Conservation (phyloP, 1,140 invertebrate genomes). For the Drosophila subobscura region DNA sequence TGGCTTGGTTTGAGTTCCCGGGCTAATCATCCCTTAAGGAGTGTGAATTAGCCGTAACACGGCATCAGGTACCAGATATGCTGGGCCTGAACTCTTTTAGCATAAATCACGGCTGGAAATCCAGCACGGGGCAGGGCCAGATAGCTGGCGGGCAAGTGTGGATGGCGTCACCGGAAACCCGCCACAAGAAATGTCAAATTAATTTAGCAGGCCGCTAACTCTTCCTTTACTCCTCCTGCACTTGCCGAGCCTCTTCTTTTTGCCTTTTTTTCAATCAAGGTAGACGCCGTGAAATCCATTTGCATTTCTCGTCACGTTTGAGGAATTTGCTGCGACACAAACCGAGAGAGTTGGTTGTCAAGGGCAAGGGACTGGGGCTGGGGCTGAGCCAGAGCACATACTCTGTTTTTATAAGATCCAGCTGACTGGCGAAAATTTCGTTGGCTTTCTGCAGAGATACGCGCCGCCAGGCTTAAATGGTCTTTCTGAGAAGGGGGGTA, state of each 20-base stretch:
- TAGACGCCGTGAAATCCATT: conserved; percentile 47
- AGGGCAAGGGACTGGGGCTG: conserved; percentile 26
- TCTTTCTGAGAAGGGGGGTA: conserved; percentile 28
- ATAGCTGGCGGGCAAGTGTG: neutral
- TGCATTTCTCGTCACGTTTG: conserved; percentile 77
- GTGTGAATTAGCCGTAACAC: conserved; percentile 26
- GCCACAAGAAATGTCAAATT: conserved; percentile 78
- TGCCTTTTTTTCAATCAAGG: conserved; percentile 78
- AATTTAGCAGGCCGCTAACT: conserved; percentile 68
- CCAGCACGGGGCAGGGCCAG: conserved; percentile 1
- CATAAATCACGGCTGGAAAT: conserved; percentile 68
- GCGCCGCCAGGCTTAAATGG: conserved; percentile 55
- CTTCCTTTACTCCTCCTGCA: conserved; percentile 41
- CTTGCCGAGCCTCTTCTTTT: conserved; percentile 48
- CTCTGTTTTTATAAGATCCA: conserved; percentile 29
- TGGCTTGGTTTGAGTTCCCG: conserved; percentile 12
- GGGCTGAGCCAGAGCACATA: conserved; percentile 33
- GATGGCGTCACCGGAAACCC: conserved; percentile 37
- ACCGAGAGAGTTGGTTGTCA: conserved; percentile 15
- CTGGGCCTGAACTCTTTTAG: conserved; percentile 61
- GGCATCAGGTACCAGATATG: conserved; percentile 6
- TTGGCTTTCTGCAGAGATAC: conserved; percentile 60
- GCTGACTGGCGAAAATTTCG: conserved; percentile 71
- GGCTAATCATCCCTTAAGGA: conserved; percentile 18
- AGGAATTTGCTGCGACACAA: conserved; percentile 69